A percentile compares a stretch with the other conserved stretches of the same genome.
phyloP scores from a whole-genome alignment of 2,888 invertebrate genomes.

The Rhabditoides inermis region DNA sequence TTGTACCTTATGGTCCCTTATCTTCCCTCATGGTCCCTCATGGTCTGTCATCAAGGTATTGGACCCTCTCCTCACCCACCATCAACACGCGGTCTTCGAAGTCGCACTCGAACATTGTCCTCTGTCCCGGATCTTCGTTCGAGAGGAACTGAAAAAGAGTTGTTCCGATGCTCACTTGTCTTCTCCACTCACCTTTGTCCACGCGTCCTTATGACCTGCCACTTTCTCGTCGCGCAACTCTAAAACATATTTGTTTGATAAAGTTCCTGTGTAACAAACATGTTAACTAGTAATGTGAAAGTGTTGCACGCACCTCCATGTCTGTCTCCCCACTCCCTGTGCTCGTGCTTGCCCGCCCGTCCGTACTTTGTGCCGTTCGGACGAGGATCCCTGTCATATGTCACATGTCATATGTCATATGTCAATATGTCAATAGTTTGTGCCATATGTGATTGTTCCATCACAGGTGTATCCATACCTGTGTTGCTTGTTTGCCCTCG shows the following conservation, averaged over 20 bases:
- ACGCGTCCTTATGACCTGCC: constrained; percentile 48
- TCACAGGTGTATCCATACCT: background rate
- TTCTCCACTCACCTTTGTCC: too few relatives aligned
- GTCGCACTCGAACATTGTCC: constrained; percentile 40
- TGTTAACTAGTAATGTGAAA: background rate
- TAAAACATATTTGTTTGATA: constrained; percentile 11
- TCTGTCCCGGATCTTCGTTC: constrained; percentile 37
- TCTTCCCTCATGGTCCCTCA: too few relatives aligned
- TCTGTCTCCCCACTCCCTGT: constrained; percentile 48
- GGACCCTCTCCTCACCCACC: constrained; percentile 13
- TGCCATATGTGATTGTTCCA: background rate
- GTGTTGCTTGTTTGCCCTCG: constrained; percentile 32
- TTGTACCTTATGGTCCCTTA: too few relatives aligned
- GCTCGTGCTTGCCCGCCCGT: constrained; percentile 45
- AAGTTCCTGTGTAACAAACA: too few relatives aligned
- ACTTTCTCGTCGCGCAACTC: constrained; percentile 48
- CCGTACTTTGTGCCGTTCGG: constrained; percentile 39
- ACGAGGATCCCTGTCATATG: constrained; percentile 25
- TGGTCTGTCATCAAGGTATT: too few relatives aligned
- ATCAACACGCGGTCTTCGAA: constrained; percentile 37
- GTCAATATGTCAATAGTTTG: background rate
- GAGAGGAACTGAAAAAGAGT: too few relatives aligned
- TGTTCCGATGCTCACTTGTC: too few relatives aligned
- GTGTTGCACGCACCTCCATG: constrained; percentile 33
- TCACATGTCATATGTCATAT: background rate